Conservation (phyloP, 1,140 invertebrate species). For the Caerostris darwini region DNA sequence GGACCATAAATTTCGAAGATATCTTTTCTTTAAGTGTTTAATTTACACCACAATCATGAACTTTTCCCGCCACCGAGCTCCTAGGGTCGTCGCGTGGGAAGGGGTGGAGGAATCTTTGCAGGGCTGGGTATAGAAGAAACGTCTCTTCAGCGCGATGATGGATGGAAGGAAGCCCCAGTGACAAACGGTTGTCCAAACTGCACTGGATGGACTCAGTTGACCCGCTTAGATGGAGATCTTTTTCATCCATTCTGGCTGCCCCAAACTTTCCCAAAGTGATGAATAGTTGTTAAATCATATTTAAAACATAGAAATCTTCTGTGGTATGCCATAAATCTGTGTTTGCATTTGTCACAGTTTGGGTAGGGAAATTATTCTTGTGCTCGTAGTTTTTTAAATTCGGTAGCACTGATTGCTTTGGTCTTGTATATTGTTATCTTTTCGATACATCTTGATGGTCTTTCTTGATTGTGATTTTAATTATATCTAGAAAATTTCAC, state of each 20-base stretch:
- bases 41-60: constrained; percentile 59
- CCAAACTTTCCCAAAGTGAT: not conserved
- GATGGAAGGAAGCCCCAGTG: constrained; percentile 17
- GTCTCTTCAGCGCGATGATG: constrained; percentile 21
- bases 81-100: not conserved
- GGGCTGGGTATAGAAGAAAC: not conserved
- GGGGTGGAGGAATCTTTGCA: not conserved
- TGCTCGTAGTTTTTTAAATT: not conserved
- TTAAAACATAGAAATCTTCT: not conserved
- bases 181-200: constrained; percentile 37
- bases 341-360: not conserved
- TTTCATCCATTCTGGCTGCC: not conserved
- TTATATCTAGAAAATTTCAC: too few species aligned
- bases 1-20: constrained; percentile 15
- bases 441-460: too few species aligned
- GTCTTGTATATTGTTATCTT: too few species aligned
- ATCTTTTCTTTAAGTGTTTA: constrained; percentile 53
- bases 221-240: not conserved
- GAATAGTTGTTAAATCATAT: not conserved
- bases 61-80: not conserved
- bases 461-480: too few species aligned
- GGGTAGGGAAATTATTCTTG: not conserved
- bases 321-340: not conserved
- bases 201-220: constrained; percentile 50
- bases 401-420: too few species aligned